Percentiles rank a stretch among this genome's conserved stretches.
Evolutionary conservation across 2,113 vertebrate species (phyloP).

Genomic region (Bettongia penicillata): DNA sequence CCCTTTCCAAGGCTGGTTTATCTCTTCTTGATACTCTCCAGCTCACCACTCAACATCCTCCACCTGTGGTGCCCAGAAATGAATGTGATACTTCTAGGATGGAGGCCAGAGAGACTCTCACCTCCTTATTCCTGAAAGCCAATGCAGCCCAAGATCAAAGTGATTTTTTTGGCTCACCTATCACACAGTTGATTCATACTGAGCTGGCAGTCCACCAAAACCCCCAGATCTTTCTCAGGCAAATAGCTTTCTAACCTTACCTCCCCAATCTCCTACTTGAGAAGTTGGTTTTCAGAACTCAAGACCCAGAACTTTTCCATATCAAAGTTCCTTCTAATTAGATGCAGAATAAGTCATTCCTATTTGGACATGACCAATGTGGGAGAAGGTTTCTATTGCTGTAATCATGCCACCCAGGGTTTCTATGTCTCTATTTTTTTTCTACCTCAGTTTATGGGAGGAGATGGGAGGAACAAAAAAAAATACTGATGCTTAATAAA

Average conservation of each 20-base stretch:
- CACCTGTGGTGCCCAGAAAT: not conserved
- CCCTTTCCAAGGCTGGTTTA: not conserved
- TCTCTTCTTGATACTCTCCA: not conserved
- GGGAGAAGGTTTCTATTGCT: not conserved
- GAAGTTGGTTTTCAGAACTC: not conserved
- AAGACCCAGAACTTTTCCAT: not conserved
- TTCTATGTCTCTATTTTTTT: not conserved
- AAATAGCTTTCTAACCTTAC: not conserved
- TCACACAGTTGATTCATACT: too few relatives aligned
- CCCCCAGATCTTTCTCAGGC: not conserved
- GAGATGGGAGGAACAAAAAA: not conserved
- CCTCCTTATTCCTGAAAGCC: not conserved
- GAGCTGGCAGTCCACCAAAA: not conserved
- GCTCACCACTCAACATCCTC: not conserved
- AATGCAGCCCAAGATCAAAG: too few relatives aligned
- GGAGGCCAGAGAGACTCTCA: not conserved
- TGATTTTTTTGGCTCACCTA: not conserved
- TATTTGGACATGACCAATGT: not conserved
- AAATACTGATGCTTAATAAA: not conserved
- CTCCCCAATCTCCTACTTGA: not conserved
- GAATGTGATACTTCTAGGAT: not conserved
- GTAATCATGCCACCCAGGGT: not conserved
- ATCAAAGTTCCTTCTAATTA: not conserved
- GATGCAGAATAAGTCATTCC: not conserved
- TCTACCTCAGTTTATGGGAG: too few relatives aligned